Evolutionary conservation across 2,113 vertebrate species (phyloP).

Genomic region (Elgaria multicarinata): DNA sequence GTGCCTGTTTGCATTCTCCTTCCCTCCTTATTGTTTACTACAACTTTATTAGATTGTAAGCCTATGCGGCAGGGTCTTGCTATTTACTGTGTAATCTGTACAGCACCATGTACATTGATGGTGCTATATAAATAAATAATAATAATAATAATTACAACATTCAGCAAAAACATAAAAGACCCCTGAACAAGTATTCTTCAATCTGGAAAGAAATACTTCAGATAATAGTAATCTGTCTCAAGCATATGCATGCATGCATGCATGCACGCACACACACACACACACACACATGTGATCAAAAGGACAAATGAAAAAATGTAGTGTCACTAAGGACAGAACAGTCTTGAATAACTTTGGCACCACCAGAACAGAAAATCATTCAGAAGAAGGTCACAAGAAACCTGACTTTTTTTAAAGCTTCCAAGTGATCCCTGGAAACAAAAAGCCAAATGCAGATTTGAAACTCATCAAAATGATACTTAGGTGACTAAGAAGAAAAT

Average conservation of each 20-base stretch:
- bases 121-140: too few relatives aligned
- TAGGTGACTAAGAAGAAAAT: not conserved
- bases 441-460: conserved; percentile 13
- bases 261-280: not conserved
- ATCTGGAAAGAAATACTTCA: not conserved
- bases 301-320: not conserved
- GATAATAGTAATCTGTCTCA: not conserved
- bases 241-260: not conserved
- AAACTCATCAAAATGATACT: conserved; percentile 19
- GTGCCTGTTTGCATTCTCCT: too few relatives aligned
- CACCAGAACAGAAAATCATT: not conserved
- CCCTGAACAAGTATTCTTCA: not conserved
- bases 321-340: not conserved
- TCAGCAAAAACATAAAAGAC: not conserved
- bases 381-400: conserved; percentile 2
- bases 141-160: not conserved
- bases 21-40: too few relatives aligned
- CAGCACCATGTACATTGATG: too few relatives aligned
- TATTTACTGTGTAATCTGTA: too few relatives aligned
- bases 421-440: not conserved
- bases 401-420: not conserved
- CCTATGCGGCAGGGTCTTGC: too few relatives aligned
- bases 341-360: not conserved
- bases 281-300: not conserved
- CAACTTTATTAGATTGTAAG: too few relatives aligned